Evolutionary conservation across 2,797 vertebrate species (phyloP).

Genomic region (Myotis findleyi): DNA sequence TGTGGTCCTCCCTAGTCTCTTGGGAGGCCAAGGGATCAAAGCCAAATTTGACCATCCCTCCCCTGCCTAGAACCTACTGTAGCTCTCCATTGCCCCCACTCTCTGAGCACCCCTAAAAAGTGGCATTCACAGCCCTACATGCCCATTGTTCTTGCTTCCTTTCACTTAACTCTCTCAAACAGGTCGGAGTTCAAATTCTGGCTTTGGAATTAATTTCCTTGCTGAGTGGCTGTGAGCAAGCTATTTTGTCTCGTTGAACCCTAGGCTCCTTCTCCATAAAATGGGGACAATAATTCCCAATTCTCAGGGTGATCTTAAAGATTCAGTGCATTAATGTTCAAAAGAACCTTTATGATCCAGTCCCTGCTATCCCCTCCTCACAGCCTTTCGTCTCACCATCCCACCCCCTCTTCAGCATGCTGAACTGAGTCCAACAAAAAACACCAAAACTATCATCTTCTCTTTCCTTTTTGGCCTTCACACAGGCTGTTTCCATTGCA

Average conservation of each 20-base stretch:
- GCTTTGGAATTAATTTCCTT: background rate
- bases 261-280: background rate
- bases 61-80: background rate
- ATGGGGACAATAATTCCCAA: background rate
- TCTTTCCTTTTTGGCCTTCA: background rate
- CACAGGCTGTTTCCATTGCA: background rate
- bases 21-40: background rate
- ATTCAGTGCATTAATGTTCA: background rate
- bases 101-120: background rate
- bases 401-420: background rate
- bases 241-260: background rate
- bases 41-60: background rate
- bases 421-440: background rate
- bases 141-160: background rate
- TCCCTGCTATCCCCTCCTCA: background rate
- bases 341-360: background rate
- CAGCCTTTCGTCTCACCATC: background rate
- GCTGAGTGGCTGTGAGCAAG: background rate
- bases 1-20: background rate
- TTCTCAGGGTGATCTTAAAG: background rate
- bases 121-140: background rate
- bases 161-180: background rate
- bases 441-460: background rate
- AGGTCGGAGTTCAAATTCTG: background rate
- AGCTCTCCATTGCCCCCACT: background rate